A percentile compares a stretch with the other conserved stretches of the same genome.
Evolutionary conservation across 2,888 invertebrate species (phyloP).

Genomic region (Clanis bilineata): DNA sequence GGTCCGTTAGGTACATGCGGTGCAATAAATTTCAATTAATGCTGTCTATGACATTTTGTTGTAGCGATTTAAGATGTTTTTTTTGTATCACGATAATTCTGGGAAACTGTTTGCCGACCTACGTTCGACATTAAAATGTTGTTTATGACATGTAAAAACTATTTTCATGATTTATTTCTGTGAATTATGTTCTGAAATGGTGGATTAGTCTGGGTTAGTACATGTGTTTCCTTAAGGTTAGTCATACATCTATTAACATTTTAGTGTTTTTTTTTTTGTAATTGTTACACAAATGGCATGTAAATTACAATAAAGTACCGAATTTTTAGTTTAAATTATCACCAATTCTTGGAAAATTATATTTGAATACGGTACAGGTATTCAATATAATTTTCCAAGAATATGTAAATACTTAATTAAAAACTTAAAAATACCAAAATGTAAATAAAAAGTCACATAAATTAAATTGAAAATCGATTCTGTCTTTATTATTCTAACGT

Average conservation of each 20-base stretch:
- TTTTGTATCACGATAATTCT: constrained; percentile 32
- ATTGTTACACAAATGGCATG: not conserved
- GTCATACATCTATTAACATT: too few relatives aligned
- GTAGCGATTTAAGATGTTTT: constrained; percentile 61
- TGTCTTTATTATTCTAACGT: not conserved
- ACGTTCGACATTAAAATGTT: not conserved
- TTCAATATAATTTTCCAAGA: too few relatives aligned
- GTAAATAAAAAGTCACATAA: too few relatives aligned
- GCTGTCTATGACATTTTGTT: constrained; percentile 61
- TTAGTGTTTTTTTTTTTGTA: not conserved
- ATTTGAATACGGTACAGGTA: too few relatives aligned
- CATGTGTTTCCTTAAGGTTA: not conserved
- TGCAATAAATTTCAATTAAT: constrained; percentile 80
- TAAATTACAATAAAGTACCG: too few relatives aligned
- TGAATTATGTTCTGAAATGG: not conserved
- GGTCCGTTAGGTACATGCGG: constrained; percentile 58
- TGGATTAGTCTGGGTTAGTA: not conserved
- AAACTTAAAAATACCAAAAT: too few relatives aligned
- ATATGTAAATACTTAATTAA: too few relatives aligned
- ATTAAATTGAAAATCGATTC: not conserved
- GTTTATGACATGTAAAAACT: constrained; percentile 9
- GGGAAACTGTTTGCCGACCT: not conserved
- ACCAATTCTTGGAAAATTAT: too few relatives aligned
- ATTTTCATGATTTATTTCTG: constrained; percentile 1
- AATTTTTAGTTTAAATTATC: too few relatives aligned